Evolutionary conservation across 2,113 vertebrate genomes (phyloP).

Genomic region (Dasyornis broadbenti): DNA sequence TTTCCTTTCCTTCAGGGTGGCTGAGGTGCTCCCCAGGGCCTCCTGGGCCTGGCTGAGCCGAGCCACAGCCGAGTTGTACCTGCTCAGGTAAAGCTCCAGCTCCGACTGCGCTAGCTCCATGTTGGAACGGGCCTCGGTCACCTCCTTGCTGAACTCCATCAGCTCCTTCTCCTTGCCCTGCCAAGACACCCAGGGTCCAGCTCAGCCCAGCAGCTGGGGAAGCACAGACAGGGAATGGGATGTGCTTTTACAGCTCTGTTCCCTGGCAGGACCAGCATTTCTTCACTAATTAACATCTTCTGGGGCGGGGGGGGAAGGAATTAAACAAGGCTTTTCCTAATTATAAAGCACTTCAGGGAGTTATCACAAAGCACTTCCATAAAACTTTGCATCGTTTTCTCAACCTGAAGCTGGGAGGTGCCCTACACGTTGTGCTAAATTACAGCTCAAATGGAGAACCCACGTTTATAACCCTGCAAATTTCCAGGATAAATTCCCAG

Average conservation of each 20-base stretch:
- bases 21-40: slow-evolving; percentile 73
- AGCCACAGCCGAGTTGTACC: slow-evolving; percentile 83
- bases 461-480: neutral
- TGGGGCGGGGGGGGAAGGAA: neutral
- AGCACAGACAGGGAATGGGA: too few relatives aligned
- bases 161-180: slow-evolving; percentile 89
- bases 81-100: slow-evolving; percentile 90
- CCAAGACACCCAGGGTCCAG: neutral
- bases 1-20: slow-evolving; percentile 82
- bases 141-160: slow-evolving; percentile 86
- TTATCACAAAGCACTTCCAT: neutral
- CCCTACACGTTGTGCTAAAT: neutral
- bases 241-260: neutral
- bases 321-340: neutral
- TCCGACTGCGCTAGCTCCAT: slow-evolving; percentile 90
- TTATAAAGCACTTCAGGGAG: neutral
- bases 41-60: slow-evolving; percentile 82
- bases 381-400: neutral
- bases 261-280: neutral
- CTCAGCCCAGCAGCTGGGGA: neutral
- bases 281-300: neutral
- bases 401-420: neutral
- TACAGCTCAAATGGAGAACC: neutral
- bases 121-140: slow-evolving; percentile 86
- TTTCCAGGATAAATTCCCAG: neutral